Evolutionary conservation across 2,113 vertebrate species (phyloP), one percentile per base, ranked within the genome.

Genomic region (Gymnocephalus cernua): DNA sequence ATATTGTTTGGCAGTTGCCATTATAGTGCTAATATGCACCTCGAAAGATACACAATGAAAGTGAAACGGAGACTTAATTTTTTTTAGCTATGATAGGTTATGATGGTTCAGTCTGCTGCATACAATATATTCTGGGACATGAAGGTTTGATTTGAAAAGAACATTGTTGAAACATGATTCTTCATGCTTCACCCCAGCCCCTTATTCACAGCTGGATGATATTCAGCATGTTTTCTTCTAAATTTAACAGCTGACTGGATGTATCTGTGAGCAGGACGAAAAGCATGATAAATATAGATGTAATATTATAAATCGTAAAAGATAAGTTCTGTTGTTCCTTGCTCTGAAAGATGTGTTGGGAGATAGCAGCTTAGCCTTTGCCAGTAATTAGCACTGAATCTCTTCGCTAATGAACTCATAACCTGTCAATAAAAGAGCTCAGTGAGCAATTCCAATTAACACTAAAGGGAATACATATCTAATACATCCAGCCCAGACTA

Each of bases 381-480:
- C 5, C 50, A 53, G 44, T 15, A 59, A 59, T 74, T 38, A 32
- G 48, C 38, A 8, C 53, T 61, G 58, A 58, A 56, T 74, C 41
- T 68, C 58, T 53, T 38, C 61, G 41, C 74, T 91, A 89, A 92
- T 90, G 80, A 92, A 86, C 56, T 79, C 80, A 79, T 89, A 83
- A 90, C 63, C 65, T 88, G 87, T 89, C 84, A 86, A 84, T 91
- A 81, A 87, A 89, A 70, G 51, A 68, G 48, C 74, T 74, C 74
- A 82, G 62, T 69, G 76, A 77, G 75, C 53, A 75, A 65, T 80
- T 71, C 62, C 80, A 85, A 84, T 91, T 82, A 89, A 50, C 41
- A 80, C 87, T 87, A 86, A 82, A 79, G 91, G 85, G 83, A 91
- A 79, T 82, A 75, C 70, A 62, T 84, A 74, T 86, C 70, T 80